Evolutionary conservation across 2,797 vertebrate species (phyloP).

Genomic region (Hippoglossus hippoglossus): DNA sequence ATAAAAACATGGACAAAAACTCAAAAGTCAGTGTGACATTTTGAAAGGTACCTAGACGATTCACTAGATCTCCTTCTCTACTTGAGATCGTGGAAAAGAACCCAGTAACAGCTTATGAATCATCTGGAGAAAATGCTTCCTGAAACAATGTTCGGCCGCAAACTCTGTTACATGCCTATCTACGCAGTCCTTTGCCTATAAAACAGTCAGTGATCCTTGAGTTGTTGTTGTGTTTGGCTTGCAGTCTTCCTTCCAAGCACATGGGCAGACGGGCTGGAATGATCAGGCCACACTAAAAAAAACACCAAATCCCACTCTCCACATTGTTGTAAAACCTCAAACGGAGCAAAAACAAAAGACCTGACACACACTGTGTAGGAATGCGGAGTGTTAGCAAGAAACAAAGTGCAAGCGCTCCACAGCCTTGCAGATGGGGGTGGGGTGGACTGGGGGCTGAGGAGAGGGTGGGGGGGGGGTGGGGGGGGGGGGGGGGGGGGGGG

Average conservation of each 20-base stretch:
- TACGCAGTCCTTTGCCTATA: slow-evolving; percentile 38
- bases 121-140: slow-evolving; percentile 48
- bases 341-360: slow-evolving; percentile 59
- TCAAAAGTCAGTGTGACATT: not conserved
- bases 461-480: slow-evolving; percentile 28
- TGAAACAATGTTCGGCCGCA: slow-evolving; percentile 47
- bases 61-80: slow-evolving; percentile 1
- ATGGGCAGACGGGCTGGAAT: slow-evolving; percentile 43
- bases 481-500: slow-evolving; percentile 6
- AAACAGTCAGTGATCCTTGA: slow-evolving; percentile 39
- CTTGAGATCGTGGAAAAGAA: slow-evolving; percentile 26
- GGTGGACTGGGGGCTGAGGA: slow-evolving; percentile 14
- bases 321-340: slow-evolving; percentile 64
- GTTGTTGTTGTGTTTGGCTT: slow-evolving; percentile 71
- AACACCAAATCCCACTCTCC: slow-evolving; percentile 50
- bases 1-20: not conserved
- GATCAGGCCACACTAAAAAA: slow-evolving; percentile 48
- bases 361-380: slow-evolving; percentile 70
- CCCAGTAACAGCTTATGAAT: slow-evolving; percentile 44
- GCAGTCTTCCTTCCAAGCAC: slow-evolving; percentile 33
- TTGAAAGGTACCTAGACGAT: not conserved
- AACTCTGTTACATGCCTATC: slow-evolving; percentile 37
- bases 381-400: slow-evolving; percentile 62
- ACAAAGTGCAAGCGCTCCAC: slow-evolving; percentile 33
- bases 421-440: slow-evolving; percentile 49